Conservation (phyloP, 2,797 vertebrate genomes). For the Protosalanx chinensis region DNA sequence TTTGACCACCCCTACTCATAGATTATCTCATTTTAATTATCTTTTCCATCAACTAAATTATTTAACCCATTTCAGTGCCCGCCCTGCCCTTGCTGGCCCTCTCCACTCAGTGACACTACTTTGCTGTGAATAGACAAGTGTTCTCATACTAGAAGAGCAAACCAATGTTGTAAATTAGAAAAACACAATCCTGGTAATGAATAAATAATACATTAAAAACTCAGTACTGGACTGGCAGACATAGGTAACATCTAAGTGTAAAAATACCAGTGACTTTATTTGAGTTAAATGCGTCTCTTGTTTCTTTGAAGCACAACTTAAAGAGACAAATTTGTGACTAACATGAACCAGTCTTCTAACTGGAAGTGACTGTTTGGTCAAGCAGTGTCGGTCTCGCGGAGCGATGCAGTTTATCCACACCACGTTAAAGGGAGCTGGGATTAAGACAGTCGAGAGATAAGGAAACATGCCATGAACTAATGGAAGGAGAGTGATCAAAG, state of each 20-base stretch:
- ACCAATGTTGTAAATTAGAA: constrained; percentile 33
- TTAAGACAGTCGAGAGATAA: constrained; percentile 47
- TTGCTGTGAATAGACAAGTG: constrained; percentile 41
- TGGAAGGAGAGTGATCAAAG: constrained; percentile 26
- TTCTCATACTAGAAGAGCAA: constrained; percentile 28
- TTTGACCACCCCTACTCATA: constrained; percentile 29
- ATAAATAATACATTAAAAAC: background rate
- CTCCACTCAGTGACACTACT: constrained; percentile 30
- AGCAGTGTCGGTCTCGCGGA: constrained; percentile 45
- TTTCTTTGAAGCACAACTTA: no score
- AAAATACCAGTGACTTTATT: background rate
- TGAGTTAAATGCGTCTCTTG: background rate
- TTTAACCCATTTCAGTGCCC: constrained; percentile 68
- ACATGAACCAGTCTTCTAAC: background rate
- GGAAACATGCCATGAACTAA: constrained; percentile 38
- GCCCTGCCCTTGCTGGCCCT: constrained; percentile 55
- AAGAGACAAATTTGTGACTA: background rate
- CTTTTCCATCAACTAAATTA: constrained; percentile 74
- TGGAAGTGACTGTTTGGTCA: constrained; percentile 11
- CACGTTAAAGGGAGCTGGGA: constrained; percentile 50
- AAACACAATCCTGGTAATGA: constrained; percentile 35
- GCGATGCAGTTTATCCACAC: constrained; percentile 47
- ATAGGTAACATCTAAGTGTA: background rate
- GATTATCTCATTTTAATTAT: constrained; percentile 74
- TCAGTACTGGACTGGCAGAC: background rate